Evolutionary conservation across 2,797 vertebrate genomes (phyloP).

Genomic region (Triplophysa yarkandensis): DNA sequence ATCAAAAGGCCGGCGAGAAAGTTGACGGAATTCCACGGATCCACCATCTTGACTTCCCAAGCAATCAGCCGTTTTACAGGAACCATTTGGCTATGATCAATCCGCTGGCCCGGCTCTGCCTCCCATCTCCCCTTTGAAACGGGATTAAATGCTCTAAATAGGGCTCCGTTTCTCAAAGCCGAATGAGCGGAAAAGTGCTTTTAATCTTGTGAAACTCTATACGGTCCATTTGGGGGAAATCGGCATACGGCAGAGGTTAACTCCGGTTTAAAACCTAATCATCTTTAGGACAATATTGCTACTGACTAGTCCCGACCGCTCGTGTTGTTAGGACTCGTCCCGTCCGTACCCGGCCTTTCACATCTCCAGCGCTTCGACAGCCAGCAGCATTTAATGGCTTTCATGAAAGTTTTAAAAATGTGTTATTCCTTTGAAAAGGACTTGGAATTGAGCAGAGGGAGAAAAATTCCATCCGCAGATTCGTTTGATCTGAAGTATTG

Average conservation of each 20-base stretch:
- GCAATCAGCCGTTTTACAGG: conserved; percentile 60
- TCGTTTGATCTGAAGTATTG: background rate
- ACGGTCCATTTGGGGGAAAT: conserved; percentile 35
- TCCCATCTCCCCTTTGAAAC: conserved; percentile 57
- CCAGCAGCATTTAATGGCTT: conserved; percentile 1
- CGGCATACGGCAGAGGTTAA: conserved; percentile 41
- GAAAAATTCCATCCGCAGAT: conserved; percentile 8
- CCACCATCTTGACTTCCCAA: conserved; percentile 57
- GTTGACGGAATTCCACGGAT: conserved; percentile 58
- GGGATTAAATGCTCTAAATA: conserved; percentile 56
- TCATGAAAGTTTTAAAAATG: background rate
- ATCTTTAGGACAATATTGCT: conserved; percentile 40
- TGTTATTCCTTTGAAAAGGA: background rate
- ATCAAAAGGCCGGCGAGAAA: conserved; percentile 59
- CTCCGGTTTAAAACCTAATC: conserved; percentile 45
- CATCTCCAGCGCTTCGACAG: background rate
- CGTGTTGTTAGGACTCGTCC: background rate
- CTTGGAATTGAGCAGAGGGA: background rate
- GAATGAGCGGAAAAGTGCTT: conserved; percentile 54
- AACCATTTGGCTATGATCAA: conserved; percentile 63
- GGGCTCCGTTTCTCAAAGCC: conserved; percentile 37
- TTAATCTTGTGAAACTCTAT: conserved; percentile 61
- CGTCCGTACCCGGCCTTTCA: background rate
- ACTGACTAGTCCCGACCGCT: conserved; percentile 19
- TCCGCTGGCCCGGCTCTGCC: conserved; percentile 44